Percentiles rank a stretch among this genome's conserved stretches.
These are phyloP conservation scores for Latrodectus hesperus DNA, from an alignment of 2,888 invertebrate species.

Conservation along the genomic window DNA sequence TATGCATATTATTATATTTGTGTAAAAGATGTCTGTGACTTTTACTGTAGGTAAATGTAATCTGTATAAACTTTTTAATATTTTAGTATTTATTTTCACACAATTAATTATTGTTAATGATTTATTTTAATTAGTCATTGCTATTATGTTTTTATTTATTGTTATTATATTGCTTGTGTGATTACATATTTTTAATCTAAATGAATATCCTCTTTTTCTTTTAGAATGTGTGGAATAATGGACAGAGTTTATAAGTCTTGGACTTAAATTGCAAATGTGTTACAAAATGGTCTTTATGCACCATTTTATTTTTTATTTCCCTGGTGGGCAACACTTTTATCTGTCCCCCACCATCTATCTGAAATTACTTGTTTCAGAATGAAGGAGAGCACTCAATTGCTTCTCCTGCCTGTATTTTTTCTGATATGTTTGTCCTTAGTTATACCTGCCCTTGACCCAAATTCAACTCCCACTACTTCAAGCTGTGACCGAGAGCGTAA, in stretches of 20 bases:
- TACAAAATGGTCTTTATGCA: background rate
- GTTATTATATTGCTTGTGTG: too few relatives aligned
- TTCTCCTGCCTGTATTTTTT: constrained; percentile 22
- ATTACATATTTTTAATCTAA: too few relatives aligned
- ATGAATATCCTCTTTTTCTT: too few relatives aligned
- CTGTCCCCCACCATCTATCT: constrained; percentile 26
- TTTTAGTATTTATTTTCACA: too few relatives aligned
- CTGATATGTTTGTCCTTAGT: constrained; percentile 43
- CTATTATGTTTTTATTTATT: too few relatives aligned
- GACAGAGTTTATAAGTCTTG: background rate
- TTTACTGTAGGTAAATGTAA: too few relatives aligned
- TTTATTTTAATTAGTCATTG: too few relatives aligned
- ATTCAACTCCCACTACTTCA: constrained; percentile 13
- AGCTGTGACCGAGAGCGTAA: constrained; percentile 72
- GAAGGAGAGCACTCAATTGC: background rate
- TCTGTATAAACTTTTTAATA: too few relatives aligned
- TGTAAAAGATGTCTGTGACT: too few relatives aligned
- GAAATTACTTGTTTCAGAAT: background rate
- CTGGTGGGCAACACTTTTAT: constrained; percentile 17
- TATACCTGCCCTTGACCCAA: constrained; percentile 21
- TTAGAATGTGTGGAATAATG: too few relatives aligned
- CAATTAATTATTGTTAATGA: too few relatives aligned
- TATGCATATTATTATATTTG: too few relatives aligned
- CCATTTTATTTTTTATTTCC: constrained; percentile 7
- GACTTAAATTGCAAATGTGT: background rate